Percentiles rank a stretch among this genome's conserved stretches.
Conservation (phyloP, 2,797 vertebrate genomes). For the Lepidocolaptes lacrymiger region DNA sequence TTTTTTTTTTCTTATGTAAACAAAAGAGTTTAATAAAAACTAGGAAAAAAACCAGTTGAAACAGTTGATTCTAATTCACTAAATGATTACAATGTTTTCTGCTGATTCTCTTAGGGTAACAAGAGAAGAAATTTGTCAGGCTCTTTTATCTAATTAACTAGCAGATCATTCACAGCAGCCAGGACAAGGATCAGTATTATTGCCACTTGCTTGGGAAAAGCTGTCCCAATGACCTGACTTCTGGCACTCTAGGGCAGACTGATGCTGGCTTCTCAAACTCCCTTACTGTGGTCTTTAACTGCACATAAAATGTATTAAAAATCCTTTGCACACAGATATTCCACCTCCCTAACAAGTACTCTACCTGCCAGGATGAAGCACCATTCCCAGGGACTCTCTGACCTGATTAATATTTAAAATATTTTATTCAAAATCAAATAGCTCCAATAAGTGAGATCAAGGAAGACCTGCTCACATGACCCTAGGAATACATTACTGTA, state of each 20-base stretch:
- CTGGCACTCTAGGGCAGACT: neutral
- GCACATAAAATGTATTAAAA: neutral
- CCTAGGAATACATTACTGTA: neutral
- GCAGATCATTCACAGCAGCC: neutral
- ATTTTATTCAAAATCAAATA: conserved; percentile 43
- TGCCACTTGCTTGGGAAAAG: neutral
- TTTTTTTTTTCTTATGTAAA: neutral
- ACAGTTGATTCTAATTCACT: neutral
- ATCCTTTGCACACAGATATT: conserved; percentile 1
- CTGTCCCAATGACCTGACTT: neutral
- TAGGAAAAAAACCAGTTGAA: neutral
- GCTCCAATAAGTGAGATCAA: neutral
- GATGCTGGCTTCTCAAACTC: neutral
- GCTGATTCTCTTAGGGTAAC: neutral
- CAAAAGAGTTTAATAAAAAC: neutral
- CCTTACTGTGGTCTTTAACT: neutral
- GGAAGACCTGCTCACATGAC: neutral
- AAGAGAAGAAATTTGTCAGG: conserved; percentile 9
- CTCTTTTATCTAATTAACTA: conserved; percentile 30
- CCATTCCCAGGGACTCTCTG: neutral
- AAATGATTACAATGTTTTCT: neutral
- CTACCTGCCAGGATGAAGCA: neutral
- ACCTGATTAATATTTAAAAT: conserved; percentile 24
- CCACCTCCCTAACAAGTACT: neutral
- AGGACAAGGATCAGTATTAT: neutral